Evolutionary conservation across 2,888 invertebrate genomes (phyloP).

Genomic region (Tinea trinotella): DNA sequence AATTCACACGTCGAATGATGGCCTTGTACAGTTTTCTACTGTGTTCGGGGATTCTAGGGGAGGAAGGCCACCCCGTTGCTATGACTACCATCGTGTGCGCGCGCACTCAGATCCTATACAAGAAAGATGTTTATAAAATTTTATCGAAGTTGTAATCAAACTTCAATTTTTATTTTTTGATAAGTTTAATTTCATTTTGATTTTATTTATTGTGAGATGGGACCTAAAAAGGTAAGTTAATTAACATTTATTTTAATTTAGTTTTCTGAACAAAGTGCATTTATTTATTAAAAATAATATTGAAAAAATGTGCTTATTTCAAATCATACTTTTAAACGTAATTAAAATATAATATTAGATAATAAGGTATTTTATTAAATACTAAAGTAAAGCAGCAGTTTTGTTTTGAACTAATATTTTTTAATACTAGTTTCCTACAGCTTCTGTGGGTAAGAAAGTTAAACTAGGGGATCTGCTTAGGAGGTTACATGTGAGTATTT

Average conservation of each 20-base stretch:
- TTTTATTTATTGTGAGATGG: conserved; percentile 35
- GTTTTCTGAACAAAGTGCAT: too few species aligned
- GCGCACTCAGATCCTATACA: conserved; percentile 31
- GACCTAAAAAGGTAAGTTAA: conserved; percentile 57
- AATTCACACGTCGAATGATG: background rate
- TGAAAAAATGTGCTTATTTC: too few species aligned
- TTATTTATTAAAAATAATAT: too few species aligned
- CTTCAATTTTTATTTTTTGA: conserved; percentile 28
- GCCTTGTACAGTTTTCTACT: background rate
- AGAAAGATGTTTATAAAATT: conserved; percentile 1
- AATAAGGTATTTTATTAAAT: too few species aligned
- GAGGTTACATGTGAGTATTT: conserved; percentile 54
- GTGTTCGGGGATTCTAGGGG: background rate
- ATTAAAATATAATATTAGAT: too few species aligned
- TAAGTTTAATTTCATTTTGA: conserved; percentile 39
- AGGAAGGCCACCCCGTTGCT: conserved; percentile 33
- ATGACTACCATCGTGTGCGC: conserved; percentile 53
- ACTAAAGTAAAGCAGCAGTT: too few species aligned
- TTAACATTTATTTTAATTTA: too few species aligned
- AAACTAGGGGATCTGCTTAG: conserved; percentile 50
- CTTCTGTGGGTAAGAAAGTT: background rate
- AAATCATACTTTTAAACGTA: too few species aligned
- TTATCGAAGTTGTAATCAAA: conserved; percentile 6
- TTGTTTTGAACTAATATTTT: background rate
- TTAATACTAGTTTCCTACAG: background rate